Evolutionary conservation across 2,888 invertebrate species (phyloP), one percentile per base, ranked within the genome.

Genomic region (Timema cristinae): DNA sequence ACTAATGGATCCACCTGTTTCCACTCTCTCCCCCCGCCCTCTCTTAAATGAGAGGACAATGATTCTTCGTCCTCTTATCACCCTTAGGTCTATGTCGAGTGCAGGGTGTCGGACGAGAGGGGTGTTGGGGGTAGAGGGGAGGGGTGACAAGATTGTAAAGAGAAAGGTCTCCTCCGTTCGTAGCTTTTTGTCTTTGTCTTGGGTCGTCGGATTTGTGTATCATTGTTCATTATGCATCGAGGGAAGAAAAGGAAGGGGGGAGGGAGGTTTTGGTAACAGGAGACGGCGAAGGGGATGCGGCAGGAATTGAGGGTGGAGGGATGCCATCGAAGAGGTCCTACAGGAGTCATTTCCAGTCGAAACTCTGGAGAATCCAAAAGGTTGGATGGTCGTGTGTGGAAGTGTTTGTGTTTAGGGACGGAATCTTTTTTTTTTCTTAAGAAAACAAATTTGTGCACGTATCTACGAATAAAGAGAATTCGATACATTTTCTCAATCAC

Each of bases 201-300:
- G 47, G 66, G 66, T 54, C 71, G 70, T 56, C 59, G 71, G 71
- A 71, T 71, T 68, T 71, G 68, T 71, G 68, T 71, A 71, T 71
- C 71, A 71, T 71, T 71, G 71, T 71, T 71, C 71, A 71, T 71
- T 71, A 71, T 47, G 71, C 67, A 71, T 71, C 51, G 66, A 61
- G 67, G 61, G 51, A 59, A 54, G 32, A 52, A 66, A 48, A 48
- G 52, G 11, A 48, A 68, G 69, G 54, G 52, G 52, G 66, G 52
- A 63, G 51, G 52, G 69, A 4, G n/a, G 66, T 11, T 50, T 32
- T 59, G 59, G 63, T 47, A 63, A 63, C 63, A 47, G 66, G 54
- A 71, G 66, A 49, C 54, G 67, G 59, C 54, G 68, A 54, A 68
- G 48, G 15, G 68, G 68, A 56, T 56, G 15, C 48, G 47, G 50